Conservation (phyloP, 1,140 invertebrate species). For the Meloidogyne exigua region DNA sequence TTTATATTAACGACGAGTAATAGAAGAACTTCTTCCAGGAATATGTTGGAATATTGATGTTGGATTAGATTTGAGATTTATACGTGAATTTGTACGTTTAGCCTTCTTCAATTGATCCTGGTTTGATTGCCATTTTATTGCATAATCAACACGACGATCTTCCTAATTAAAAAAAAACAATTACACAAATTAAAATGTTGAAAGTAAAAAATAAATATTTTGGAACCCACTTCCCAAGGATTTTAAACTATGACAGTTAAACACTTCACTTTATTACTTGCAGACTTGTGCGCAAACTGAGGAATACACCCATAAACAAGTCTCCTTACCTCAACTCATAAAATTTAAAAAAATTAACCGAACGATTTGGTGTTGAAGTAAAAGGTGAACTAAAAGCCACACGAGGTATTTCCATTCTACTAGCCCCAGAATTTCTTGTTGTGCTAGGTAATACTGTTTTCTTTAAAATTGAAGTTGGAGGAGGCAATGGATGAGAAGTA, state of each 20-base stretch:
- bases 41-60: background rate
- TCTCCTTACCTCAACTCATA: no score
- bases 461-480: background rate
- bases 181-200: background rate
- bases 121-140: background rate
- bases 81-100: background rate
- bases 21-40: background rate
- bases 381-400: background rate
- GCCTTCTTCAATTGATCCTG: background rate
- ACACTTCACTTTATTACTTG: no score
- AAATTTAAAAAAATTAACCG: background rate
- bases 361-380: background rate
- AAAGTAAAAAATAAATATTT: no score
- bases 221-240: no score
- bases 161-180: background rate
- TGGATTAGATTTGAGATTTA: slow-evolving; percentile 2
- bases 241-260: no score
- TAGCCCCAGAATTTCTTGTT: background rate
- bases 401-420: background rate
- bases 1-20: background rate
- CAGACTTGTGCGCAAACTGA: no score
- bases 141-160: background rate
- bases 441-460: background rate
- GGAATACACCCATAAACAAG: no score
- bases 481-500: background rate